Percentiles rank a stretch among this genome's conserved stretches.
Conservation (phyloP, 2,113 vertebrate genomes). For the Bufo gargarizans region DNA sequence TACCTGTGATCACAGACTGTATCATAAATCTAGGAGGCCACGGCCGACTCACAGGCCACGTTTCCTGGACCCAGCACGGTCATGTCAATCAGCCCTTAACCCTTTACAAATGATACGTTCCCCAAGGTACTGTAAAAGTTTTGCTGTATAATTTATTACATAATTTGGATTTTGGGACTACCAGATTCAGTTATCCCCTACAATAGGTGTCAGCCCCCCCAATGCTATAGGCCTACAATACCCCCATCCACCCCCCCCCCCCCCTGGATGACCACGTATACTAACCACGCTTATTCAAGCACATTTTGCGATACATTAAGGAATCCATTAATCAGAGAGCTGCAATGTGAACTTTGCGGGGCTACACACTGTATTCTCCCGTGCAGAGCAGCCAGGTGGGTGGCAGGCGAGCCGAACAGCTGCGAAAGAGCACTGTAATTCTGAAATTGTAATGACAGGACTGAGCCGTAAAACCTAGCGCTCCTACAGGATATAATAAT, state of each 20-base stretch:
- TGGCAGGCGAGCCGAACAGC: constrained; percentile 31
- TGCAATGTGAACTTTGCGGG: constrained; percentile 31
- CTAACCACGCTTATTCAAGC: constrained; percentile 43
- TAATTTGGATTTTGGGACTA: neutral
- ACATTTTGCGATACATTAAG: constrained; percentile 13
- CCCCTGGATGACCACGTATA: constrained; percentile 58
- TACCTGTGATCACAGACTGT: too few relatives aligned
- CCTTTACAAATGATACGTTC: too few relatives aligned
- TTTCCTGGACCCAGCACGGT: too few relatives aligned
- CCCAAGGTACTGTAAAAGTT: too few relatives aligned
- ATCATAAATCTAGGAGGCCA: too few relatives aligned
- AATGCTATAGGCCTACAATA: constrained; percentile 59
- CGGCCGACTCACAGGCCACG: too few relatives aligned
- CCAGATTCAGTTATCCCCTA: neutral
- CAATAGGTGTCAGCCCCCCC: constrained; percentile 44
- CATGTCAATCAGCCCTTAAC: too few relatives aligned
- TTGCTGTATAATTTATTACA: neutral
- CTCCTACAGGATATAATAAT: constrained; percentile 18
- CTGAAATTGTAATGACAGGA: constrained; percentile 15
- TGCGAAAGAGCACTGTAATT: constrained; percentile 7
- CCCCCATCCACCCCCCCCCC: too few relatives aligned
- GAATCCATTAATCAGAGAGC: constrained; percentile 48
- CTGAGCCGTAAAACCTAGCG: constrained; percentile 40
- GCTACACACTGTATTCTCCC: neutral
- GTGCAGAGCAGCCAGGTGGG: neutral